These are phyloP conservation scores for Prochilodus magdalenae DNA, from an alignment of 2,113 vertebrate species.

Conservation along the genomic window DNA sequence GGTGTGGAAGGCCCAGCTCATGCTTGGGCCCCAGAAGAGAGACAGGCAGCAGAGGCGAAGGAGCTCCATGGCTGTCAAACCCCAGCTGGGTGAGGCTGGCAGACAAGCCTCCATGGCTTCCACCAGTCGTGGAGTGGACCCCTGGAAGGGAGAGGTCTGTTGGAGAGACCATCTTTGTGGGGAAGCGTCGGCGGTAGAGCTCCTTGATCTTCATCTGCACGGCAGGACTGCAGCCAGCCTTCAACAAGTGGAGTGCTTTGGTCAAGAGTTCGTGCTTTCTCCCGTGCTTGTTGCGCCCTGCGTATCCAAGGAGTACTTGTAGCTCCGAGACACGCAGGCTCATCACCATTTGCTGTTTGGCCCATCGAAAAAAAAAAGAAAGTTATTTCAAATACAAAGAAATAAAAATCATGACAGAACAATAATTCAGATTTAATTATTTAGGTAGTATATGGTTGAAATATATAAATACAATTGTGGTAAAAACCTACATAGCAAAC, in stretches of 20 bases:
- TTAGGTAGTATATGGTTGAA: too few relatives aligned
- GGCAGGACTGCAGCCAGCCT: constrained; percentile 96
- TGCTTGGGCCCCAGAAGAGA: constrained; percentile 96
- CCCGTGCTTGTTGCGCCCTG: constrained; percentile 98
- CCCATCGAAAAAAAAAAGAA: constrained; percentile 54
- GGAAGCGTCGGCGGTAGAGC: constrained; percentile 95
- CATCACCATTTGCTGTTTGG: constrained; percentile 98
- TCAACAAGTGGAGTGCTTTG: constrained; percentile 96
- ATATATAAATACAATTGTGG: too few relatives aligned
- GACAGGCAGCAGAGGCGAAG: constrained; percentile 93
- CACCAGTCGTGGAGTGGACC: constrained; percentile 84
- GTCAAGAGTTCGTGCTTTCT: constrained; percentile 99
- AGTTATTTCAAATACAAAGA: too few relatives aligned
- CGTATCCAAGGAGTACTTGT: constrained; percentile 98
- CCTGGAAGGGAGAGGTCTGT: constrained; percentile 89
- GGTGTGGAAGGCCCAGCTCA: constrained; percentile 95
- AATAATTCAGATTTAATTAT: too few relatives aligned
- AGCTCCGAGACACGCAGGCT: constrained; percentile 99
- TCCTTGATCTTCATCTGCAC: constrained; percentile 99
- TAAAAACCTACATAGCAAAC: too few relatives aligned
- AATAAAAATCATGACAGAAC: too few relatives aligned
- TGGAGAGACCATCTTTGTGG: constrained; percentile 95
- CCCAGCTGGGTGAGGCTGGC: constrained; percentile 87
- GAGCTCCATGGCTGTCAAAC: constrained; percentile 90
- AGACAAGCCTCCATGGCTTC: constrained; percentile 76